Evolutionary conservation across 2,888 invertebrate species (phyloP).

Genomic region (Acrobeloides nanus): DNA sequence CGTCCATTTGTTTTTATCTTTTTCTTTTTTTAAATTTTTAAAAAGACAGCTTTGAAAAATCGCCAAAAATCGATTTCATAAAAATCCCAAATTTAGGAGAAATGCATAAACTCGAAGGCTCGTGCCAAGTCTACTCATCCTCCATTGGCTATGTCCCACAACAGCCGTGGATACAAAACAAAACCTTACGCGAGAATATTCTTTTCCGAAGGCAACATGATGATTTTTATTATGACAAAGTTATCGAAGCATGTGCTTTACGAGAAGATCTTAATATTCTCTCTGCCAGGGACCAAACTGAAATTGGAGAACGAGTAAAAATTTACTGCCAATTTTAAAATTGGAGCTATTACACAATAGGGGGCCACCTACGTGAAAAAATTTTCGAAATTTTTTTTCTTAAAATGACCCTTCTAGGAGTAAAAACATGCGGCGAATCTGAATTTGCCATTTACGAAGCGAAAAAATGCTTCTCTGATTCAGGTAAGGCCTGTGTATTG

Average conservation of each 20-base stretch:
- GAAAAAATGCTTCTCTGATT: no score
- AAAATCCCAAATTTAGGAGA: slow-evolving; percentile 59
- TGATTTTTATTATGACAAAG: slow-evolving; percentile 27
- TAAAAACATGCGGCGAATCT: no score
- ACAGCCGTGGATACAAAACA: slow-evolving; percentile 68
- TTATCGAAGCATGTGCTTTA: slow-evolving; percentile 82
- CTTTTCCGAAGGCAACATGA: slow-evolving; percentile 62
- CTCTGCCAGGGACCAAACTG: slow-evolving; percentile 81
- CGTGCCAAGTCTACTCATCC: slow-evolving; percentile 9
- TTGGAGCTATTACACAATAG: no score
- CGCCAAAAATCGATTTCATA: no score
- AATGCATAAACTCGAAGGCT: slow-evolving; percentile 52
- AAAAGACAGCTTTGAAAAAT: no score
- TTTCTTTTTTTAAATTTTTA: no score
- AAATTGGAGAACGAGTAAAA: slow-evolving; percentile 84
- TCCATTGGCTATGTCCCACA: slow-evolving; percentile 75
- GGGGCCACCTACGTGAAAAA: no score
- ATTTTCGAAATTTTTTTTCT: no score
- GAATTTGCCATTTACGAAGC: no score
- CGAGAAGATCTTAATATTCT: slow-evolving; percentile 82
- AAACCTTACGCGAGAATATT: slow-evolving; percentile 74
- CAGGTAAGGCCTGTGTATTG: no score
- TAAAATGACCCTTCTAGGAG: no score
- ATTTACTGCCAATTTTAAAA: background rate
- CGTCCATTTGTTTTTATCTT: no score